These are phyloP conservation scores for Agraylea sexmaculata DNA, from an alignment of 1,140 invertebrate genomes.

Conservation along the genomic window DNA sequence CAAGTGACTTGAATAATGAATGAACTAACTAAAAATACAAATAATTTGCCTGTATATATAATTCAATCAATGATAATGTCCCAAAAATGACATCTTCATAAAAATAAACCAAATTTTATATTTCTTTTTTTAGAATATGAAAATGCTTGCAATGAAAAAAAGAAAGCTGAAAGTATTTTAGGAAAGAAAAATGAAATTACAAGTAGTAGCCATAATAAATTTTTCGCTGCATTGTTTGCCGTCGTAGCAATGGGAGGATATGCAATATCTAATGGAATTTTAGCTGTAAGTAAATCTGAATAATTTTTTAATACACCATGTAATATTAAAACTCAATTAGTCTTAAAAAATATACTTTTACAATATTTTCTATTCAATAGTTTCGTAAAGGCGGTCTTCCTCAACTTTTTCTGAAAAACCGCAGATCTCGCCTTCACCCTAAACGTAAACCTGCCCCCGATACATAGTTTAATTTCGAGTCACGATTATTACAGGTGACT, in stretches of 20 bases:
- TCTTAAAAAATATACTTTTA: neutral
- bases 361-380: neutral
- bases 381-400: neutral
- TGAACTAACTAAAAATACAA: too few relatives aligned
- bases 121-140: slow-evolving; percentile 27
- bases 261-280: slow-evolving; percentile 36
- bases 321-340: slow-evolving; percentile 1
- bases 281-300: slow-evolving; percentile 26
- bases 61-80: too few relatives aligned
- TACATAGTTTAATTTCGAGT: too few relatives aligned
- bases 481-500: too few relatives aligned
- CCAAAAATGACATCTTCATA: too few relatives aligned
- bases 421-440: neutral
- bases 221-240: slow-evolving; percentile 33
- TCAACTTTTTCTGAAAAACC: neutral
- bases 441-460: too few relatives aligned
- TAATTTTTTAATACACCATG: neutral
- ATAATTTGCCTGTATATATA: too few relatives aligned
- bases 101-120: too few relatives aligned
- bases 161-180: too few relatives aligned
- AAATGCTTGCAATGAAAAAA: slow-evolving; percentile 27
- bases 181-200: too few relatives aligned
- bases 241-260: slow-evolving; percentile 36
- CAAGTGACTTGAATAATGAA: neutral
- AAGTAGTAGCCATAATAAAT: slow-evolving; percentile 30